Evolutionary conservation across 2,113 vertebrate genomes (phyloP).

Genomic region (Pterocles burchelli): DNA sequence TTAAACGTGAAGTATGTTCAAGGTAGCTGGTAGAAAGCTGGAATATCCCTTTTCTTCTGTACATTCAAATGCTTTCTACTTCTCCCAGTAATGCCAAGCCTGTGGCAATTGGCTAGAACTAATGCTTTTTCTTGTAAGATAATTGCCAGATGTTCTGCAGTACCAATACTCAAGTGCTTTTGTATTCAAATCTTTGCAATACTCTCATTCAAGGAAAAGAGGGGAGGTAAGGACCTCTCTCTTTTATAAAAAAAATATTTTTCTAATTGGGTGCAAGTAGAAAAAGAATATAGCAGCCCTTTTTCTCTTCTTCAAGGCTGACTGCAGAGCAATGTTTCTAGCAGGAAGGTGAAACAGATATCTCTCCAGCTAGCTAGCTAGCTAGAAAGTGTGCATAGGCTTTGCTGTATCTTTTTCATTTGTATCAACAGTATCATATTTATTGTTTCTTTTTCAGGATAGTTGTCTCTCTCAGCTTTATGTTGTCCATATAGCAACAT

Average conservation of each 20-base stretch:
- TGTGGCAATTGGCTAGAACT: background rate
- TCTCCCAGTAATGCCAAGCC: background rate
- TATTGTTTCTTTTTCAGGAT: background rate
- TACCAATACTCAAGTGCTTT: conserved; percentile 17
- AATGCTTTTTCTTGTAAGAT: conserved; percentile 11
- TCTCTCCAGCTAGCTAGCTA: background rate
- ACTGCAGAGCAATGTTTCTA: background rate
- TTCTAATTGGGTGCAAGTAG: background rate
- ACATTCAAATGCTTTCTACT: background rate
- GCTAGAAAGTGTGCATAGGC: background rate
- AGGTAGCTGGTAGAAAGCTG: conserved; percentile 46
- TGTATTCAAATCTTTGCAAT: conserved; percentile 19
- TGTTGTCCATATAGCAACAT: background rate
- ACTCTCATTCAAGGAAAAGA: background rate
- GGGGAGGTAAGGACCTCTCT: background rate
- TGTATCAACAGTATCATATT: background rate
- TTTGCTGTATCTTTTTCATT: background rate
- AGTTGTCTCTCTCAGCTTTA: background rate
- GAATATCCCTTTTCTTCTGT: conserved; percentile 41
- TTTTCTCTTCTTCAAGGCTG: background rate
- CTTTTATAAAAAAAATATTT: background rate
- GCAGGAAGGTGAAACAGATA: background rate
- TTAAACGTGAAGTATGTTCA: conserved; percentile 67
- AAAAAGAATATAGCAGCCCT: background rate
- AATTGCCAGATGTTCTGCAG: conserved; percentile 39